A percentile compares a stretch with the other conserved stretches of the same genome.
Conservation (phyloP, 2,113 vertebrate genomes). For the Cercocebus atys region DNA sequence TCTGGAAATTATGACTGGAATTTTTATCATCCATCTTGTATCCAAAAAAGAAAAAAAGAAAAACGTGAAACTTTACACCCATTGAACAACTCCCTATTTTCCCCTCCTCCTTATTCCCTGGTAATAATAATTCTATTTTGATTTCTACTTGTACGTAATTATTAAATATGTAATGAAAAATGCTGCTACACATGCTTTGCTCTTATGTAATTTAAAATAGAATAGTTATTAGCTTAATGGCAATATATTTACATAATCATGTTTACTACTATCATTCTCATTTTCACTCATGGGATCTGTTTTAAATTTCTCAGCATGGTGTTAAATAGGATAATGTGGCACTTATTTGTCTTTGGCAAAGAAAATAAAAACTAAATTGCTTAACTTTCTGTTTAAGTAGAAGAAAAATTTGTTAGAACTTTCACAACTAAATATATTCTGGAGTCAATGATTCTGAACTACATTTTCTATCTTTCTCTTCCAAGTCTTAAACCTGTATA, state of each 20-base stretch:
- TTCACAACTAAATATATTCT: background rate
- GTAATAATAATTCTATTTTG: background rate
- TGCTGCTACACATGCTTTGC: background rate
- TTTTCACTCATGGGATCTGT: background rate
- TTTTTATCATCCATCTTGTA: background rate
- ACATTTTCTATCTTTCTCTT: background rate
- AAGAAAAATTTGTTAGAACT: background rate
- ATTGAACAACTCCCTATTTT: background rate
- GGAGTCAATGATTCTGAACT: background rate
- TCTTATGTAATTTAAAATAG: conserved; percentile 33
- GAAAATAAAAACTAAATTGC: background rate
- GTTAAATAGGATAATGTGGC: background rate
- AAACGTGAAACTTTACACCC: background rate
- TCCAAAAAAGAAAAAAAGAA: no score
- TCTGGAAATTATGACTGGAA: background rate
- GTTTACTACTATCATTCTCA: conserved; percentile 37
- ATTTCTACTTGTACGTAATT: background rate
- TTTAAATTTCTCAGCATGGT: conserved; percentile 9
- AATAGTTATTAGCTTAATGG: background rate
- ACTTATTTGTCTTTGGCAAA: background rate
- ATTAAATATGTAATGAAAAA: conserved; percentile 43
- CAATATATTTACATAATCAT: conserved; percentile 43
- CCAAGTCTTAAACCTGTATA: background rate
- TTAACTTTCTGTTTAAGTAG: conserved; percentile 28
- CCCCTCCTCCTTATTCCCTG: background rate